phyloP scores from a whole-genome alignment of 92 coral and sea anemone species.

The Pocillopora meandrina region DNA sequence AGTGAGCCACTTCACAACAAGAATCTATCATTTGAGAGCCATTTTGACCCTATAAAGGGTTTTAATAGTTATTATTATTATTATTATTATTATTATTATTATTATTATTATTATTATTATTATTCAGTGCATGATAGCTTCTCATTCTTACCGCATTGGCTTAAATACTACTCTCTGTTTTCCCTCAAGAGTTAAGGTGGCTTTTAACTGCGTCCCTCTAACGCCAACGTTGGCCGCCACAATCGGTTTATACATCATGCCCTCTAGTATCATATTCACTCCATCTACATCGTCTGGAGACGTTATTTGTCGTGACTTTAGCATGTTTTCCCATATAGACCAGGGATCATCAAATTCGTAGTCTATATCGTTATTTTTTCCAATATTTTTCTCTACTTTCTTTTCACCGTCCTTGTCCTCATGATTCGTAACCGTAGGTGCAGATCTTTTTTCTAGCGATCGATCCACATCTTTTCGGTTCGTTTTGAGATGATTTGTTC shows the following conservation, averaged over 20 bases:
- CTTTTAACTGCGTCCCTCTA: conserved; percentile 90
- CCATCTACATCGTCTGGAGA: conserved; percentile 51
- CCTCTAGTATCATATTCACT: conserved; percentile 81
- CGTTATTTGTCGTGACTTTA: conserved; percentile 69
- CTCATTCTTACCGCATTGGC: conserved; percentile 85
- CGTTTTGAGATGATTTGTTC: background rate
- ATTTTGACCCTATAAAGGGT: too few species aligned
- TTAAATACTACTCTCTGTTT: conserved; percentile 95
- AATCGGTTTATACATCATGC: conserved; percentile 77
- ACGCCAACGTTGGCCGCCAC: conserved; percentile 81
- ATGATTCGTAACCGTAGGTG: background rate
- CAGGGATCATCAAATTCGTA: conserved; percentile 85
- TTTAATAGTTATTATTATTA: too few species aligned
- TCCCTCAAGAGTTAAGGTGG: conserved; percentile 84
- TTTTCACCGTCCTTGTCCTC: conserved; percentile 23
- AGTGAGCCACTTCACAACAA: too few species aligned
- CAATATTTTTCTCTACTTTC: conserved; percentile 20
- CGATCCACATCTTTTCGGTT: background rate
- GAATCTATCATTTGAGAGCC: too few species aligned
- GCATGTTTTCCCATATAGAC: conserved; percentile 92
- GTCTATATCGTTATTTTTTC: conserved; percentile 52
- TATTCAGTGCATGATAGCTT: too few species aligned
- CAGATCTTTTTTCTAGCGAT: background rate
- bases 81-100: too few species aligned
- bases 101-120: too few species aligned